Evolutionary conservation across 1,140 invertebrate genomes (phyloP).

Genomic region (Drosophila tropicalis): DNA sequence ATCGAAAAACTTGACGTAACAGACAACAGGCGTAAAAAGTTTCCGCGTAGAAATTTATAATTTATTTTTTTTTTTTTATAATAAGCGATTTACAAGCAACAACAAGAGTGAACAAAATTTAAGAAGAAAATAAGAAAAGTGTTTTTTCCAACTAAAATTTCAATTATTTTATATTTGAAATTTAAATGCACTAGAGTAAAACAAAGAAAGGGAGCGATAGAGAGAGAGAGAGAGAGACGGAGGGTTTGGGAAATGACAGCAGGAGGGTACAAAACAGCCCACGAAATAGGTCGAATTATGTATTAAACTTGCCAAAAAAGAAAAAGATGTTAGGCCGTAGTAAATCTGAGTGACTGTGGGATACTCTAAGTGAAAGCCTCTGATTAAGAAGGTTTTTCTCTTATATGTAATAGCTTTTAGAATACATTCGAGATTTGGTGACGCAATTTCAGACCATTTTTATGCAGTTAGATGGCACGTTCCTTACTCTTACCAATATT

Average conservation of each 20-base stretch:
- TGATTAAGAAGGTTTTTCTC: no score
- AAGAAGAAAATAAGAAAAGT: conserved; percentile 43
- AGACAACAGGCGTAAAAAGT: conserved; percentile 50
- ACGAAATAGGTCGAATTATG: conserved; percentile 11
- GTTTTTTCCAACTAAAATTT: conserved; percentile 78
- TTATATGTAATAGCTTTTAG: no score
- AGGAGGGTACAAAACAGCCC: background rate
- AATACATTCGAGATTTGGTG: no score
- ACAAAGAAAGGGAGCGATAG: conserved; percentile 11
- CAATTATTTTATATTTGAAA: conserved; percentile 78
- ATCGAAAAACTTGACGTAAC: conserved; percentile 78
- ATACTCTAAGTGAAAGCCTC: background rate
- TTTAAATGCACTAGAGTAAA: conserved; percentile 62
- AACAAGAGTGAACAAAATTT: conserved; percentile 4
- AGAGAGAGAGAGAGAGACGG: background rate
- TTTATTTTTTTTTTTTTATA: conserved; percentile 44
- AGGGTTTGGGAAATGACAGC: conserved; percentile 4
- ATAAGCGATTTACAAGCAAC: conserved; percentile 77
- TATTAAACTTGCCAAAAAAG: background rate
- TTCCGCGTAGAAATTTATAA: conserved; percentile 69
- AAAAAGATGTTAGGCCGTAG: background rate
- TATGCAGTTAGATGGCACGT: no score
- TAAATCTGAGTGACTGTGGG: background rate
- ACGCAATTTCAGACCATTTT: no score
- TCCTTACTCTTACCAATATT: no score